Percentiles rank a stretch among this genome's conserved stretches.
Evolutionary conservation across 2,113 vertebrate genomes (phyloP).

Genomic region (Lota lota): DNA sequence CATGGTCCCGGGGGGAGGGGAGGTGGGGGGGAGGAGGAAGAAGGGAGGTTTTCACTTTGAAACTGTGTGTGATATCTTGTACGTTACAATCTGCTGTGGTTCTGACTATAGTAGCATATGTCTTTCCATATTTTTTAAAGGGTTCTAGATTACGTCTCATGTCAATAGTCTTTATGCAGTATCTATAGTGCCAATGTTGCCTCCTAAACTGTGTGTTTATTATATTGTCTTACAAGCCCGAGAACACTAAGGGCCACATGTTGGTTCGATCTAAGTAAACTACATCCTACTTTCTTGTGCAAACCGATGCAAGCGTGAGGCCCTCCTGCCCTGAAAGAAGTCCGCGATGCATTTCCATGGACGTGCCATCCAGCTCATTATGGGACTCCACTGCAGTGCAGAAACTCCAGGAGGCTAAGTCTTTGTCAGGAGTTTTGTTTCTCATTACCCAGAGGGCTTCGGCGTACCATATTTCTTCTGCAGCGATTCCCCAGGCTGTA

Average conservation of each 20-base stretch:
- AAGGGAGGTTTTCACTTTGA: conserved; percentile 25
- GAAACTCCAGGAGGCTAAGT: conserved; percentile 65
- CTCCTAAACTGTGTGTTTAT: conserved; percentile 5
- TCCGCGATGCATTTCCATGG: too few relatives aligned
- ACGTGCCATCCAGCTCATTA: conserved; percentile 49
- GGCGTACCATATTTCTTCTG: conserved; percentile 66
- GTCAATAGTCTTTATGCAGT: too few relatives aligned
- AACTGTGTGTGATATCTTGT: not conserved
- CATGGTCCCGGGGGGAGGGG: conserved; percentile 46
- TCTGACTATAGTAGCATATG: too few relatives aligned
- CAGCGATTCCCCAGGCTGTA: conserved; percentile 73
- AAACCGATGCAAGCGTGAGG: too few relatives aligned
- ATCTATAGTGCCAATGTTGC: too few relatives aligned
- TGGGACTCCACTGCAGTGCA: conserved; percentile 56
- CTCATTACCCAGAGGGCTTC: conserved; percentile 72
- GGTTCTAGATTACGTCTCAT: too few relatives aligned
- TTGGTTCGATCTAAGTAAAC: too few relatives aligned
- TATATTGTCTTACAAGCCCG: not conserved
- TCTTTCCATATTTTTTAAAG: too few relatives aligned
- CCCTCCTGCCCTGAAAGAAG: too few relatives aligned
- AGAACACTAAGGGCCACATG: too few relatives aligned
- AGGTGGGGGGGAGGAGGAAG: not conserved
- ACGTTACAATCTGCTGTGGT: too few relatives aligned
- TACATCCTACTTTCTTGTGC: too few relatives aligned
- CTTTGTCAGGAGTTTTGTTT: conserved; percentile 78